phyloP scores from a whole-genome alignment of 2,113 vertebrate species.

The Tragelaphus scriptus region DNA sequence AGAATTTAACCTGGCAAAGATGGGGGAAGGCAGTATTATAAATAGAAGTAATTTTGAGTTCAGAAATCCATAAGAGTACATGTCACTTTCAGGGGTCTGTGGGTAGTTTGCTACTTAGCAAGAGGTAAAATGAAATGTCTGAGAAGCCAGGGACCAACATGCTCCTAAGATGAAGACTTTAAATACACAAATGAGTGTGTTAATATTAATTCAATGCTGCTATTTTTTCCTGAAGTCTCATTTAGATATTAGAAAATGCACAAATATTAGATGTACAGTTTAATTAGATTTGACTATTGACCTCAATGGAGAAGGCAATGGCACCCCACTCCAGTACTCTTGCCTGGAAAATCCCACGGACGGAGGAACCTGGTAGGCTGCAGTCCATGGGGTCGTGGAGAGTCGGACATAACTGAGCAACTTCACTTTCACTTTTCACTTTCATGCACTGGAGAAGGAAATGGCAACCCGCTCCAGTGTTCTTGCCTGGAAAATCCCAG shows the following conservation, averaged over 20 bases:
- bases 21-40: not conserved
- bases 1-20: slow-evolving; percentile 30
- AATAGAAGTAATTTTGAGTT: not conserved
- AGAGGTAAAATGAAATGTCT: not conserved
- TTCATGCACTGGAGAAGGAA: no score
- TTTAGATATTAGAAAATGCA: not conserved
- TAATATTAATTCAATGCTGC: not conserved
- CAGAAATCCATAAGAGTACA: not conserved
- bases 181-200: not conserved
- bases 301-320: not conserved
- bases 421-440: no score
- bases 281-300: not conserved
- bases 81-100: not conserved
- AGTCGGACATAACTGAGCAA: no score
- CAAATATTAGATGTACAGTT: not conserved
- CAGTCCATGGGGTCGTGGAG: no score
- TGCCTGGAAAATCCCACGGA: no score
- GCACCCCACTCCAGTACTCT: no score
- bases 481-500: no score
- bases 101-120: not conserved
- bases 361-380: no score
- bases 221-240: not conserved
- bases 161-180: not conserved
- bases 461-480: no score
- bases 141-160: not conserved